Percentiles rank a stretch among this genome's conserved stretches.
phyloP scores from a whole-genome alignment of 64 coral and sea anemone species.

The Dendrophyllia cribrosa region DNA sequence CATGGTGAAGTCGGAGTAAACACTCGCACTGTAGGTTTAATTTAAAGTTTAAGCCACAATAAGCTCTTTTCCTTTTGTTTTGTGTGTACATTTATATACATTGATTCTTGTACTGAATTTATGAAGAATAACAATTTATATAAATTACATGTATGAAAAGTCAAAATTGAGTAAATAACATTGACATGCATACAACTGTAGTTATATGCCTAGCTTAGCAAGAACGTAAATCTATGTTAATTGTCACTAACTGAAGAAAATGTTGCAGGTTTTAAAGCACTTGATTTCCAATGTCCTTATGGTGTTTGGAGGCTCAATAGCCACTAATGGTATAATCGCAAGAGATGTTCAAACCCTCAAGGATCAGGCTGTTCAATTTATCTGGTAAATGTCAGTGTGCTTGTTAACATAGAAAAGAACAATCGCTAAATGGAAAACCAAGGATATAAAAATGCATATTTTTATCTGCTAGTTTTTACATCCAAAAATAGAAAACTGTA shows the following conservation, averaged over 20 bases:
- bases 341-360: conserved; percentile 76
- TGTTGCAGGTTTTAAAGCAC: conserved; percentile 71
- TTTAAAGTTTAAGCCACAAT: not conserved
- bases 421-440: no score
- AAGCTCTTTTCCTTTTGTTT: not conserved
- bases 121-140: no score
- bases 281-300: conserved; percentile 80
- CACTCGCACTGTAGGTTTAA: conserved; percentile 58
- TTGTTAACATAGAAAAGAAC: not conserved
- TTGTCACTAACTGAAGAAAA: no score
- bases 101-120: no score
- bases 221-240: no score
- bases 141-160: no score
- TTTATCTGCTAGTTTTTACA: no score
- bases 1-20: conserved; percentile 76
- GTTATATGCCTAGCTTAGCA: not conserved
- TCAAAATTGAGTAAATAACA: not conserved
- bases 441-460: no score
- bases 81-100: not conserved
- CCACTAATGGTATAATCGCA: conserved; percentile 48
- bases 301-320: conserved; percentile 50
- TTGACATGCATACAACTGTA: not conserved
- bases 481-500: no score
- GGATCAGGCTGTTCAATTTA: conserved; percentile 79
- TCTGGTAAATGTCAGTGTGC: conserved; percentile 41